Percentiles rank a stretch among this genome's conserved stretches.
Conservation (phyloP, 1,140 invertebrate species). For the Philotrypesis tridentata region DNA sequence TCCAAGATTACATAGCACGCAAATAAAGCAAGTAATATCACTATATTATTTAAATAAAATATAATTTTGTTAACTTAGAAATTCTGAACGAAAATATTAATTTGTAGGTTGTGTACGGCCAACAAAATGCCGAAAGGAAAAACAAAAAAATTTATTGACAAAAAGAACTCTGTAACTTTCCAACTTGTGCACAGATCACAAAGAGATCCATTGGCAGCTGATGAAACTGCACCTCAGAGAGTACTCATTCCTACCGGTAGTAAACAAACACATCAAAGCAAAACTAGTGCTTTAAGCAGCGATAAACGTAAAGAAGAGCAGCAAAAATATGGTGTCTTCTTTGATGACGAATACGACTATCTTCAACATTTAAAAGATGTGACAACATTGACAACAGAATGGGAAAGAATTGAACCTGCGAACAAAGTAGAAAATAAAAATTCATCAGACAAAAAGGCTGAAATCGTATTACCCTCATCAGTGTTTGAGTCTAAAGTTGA, state of each 20-base stretch:
- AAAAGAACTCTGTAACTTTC: slow-evolving; percentile 93
- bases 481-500: slow-evolving; percentile 93
- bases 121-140: slow-evolving; percentile 77
- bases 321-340: slow-evolving; percentile 94
- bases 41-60: neutral
- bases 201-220: slow-evolving; percentile 90
- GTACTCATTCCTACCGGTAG: slow-evolving; percentile 81
- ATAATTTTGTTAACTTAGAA: neutral
- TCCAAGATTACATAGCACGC: too few species aligned
- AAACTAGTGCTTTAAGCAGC: slow-evolving; percentile 58
- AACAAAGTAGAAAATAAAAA: slow-evolving; percentile 46
- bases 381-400: slow-evolving; percentile 70
- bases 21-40: neutral
- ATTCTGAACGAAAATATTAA: neutral
- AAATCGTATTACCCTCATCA: slow-evolving; percentile 87
- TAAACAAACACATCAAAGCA: slow-evolving; percentile 47
- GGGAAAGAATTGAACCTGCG: slow-evolving; percentile 61
- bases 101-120: neutral
- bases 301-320: slow-evolving; percentile 82
- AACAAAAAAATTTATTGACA: slow-evolving; percentile 91
- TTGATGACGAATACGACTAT: slow-evolving; percentile 97
- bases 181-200: slow-evolving; percentile 94
- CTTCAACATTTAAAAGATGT: slow-evolving; percentile 91
- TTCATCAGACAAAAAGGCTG: slow-evolving; percentile 61
- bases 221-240: slow-evolving; percentile 90